Evolutionary conservation across 2,113 vertebrate genomes (phyloP).

Genomic region (Corydoras sp.): DNA sequence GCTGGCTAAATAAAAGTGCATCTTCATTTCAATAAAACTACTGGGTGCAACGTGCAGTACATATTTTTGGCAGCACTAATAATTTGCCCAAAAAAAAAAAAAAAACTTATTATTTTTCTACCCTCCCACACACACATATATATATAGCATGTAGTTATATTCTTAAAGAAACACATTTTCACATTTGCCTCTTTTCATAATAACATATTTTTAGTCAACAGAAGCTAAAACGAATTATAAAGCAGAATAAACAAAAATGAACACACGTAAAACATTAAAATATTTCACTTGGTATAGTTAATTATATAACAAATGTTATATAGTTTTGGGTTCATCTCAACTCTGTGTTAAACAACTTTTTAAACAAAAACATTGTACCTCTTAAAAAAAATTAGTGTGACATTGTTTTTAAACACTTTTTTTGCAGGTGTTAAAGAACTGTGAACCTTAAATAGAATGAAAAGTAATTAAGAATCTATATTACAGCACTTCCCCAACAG

Average conservation of each 20-base stretch:
- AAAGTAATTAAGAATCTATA: neutral
- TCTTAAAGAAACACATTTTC: no score
- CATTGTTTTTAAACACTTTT: neutral
- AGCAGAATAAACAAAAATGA: neutral
- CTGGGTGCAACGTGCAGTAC: no score
- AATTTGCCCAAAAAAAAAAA: no score
- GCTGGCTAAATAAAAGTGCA: neutral
- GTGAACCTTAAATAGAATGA: neutral
- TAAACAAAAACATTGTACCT: neutral
- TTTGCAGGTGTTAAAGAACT: neutral
- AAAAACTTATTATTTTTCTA: no score
- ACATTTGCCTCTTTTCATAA: no score
- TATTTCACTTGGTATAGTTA: neutral
- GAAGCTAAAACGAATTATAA: constrained; percentile 14
- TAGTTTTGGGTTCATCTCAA: neutral
- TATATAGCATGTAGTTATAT: no score
- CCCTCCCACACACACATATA: no score
- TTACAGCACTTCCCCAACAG: constrained; percentile 23
- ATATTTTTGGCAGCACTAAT: no score
- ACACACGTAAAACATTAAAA: constrained; percentile 10
- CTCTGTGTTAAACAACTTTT: neutral
- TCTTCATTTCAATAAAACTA: no score
- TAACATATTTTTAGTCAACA: no score
- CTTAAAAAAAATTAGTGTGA: neutral
- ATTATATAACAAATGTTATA: no score